Evolutionary conservation across 2,888 invertebrate species (phyloP), one percentile per base, ranked within the genome.

Genomic region (Tortricodes alternella): DNA sequence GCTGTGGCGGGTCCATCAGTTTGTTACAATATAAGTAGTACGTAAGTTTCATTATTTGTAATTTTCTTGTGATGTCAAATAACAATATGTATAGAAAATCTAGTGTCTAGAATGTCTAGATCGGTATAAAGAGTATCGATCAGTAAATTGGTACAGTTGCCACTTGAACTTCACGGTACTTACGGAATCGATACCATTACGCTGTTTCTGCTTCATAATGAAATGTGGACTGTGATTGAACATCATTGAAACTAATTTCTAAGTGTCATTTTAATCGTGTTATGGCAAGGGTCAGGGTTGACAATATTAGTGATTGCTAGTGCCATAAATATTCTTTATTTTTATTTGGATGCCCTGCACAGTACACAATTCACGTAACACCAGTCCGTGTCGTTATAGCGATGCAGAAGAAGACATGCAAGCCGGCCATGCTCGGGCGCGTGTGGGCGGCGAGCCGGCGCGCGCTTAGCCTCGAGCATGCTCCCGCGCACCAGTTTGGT

Each of bases 331-430:
- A 11, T 34, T n/a, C n/a, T n/a, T n/a, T n/a, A n/a, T n/a, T n/a
- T n/a, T n/a, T n/a, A n/a, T n/a, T n/a, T n/a, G n/a, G n/a, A n/a
- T n/a, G n/a, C n/a, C n/a, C n/a, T n/a, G n/a, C n/a, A n/a, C n/a
- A n/a, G 27, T 44, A 11, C 27, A 16, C 13, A 9, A 37, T 27
- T 56, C 29, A 50, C 38, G 50, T 56, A 56, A 55, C 55, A 4
- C 16, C 27, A 50, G 56, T 38, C 18, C 32, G 44, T 37, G 53
- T 55, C 53, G 13, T 72, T 65, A 1, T 71, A 89, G 89, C 84
- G 16, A 82, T 89, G 64, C 83, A 84, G 68, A 89, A 79, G 65
- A 80, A 89, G 62, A 78, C 83, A 16, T 89, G 88, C 68, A 85
- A 85, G 64, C 82, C 85, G 2, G 85, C 81, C 16, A 80, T 85